A percentile compares a stretch with the other conserved stretches of the same genome.
These are phyloP conservation scores for Pygmarrhopalites habei DNA, from an alignment of 1,140 invertebrate species.

Conservation along the genomic window DNA sequence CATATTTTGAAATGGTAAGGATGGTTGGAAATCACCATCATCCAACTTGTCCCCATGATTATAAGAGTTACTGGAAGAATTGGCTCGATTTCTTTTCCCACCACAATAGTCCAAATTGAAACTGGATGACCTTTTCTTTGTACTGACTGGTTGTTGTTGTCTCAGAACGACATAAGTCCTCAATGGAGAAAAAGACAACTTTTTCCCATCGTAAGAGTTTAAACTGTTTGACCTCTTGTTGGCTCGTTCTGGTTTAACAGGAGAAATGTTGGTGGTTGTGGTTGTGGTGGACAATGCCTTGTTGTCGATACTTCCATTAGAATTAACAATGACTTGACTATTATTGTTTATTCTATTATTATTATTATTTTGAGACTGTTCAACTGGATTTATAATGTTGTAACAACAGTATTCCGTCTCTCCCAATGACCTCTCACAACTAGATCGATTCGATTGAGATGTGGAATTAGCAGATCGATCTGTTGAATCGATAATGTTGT, in stretches of 20 bases:
- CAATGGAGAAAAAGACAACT: slow-evolving; percentile 28
- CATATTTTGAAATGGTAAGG: not conserved
- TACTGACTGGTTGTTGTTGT: not conserved
- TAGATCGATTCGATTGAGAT: slow-evolving; percentile 31
- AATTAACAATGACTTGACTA: not conserved
- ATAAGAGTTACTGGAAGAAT: not conserved
- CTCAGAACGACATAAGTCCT: slow-evolving; percentile 28
- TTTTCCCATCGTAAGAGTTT: slow-evolving; percentile 31
- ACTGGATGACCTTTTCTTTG: not conserved
- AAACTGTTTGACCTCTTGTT: slow-evolving; percentile 26
- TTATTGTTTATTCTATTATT: not conserved
- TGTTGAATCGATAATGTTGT: no score
- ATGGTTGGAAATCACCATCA: no score
- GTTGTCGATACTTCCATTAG: slow-evolving; percentile 1
- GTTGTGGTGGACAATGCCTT: not conserved
- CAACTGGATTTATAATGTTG: not conserved
- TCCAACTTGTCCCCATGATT: no score
- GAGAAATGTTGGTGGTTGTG: not conserved
- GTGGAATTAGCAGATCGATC: no score
- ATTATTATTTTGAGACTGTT: not conserved
- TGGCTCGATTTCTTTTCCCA: not conserved
- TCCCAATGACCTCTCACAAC: slow-evolving; percentile 34
- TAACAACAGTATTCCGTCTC: slow-evolving; percentile 29
- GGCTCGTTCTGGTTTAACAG: slow-evolving; percentile 29
- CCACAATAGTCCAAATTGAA: slow-evolving; percentile 6